These are phyloP conservation scores for Tribolium castaneum DNA, from an alignment of 1,140 invertebrate species.

Conservation along the genomic window DNA sequence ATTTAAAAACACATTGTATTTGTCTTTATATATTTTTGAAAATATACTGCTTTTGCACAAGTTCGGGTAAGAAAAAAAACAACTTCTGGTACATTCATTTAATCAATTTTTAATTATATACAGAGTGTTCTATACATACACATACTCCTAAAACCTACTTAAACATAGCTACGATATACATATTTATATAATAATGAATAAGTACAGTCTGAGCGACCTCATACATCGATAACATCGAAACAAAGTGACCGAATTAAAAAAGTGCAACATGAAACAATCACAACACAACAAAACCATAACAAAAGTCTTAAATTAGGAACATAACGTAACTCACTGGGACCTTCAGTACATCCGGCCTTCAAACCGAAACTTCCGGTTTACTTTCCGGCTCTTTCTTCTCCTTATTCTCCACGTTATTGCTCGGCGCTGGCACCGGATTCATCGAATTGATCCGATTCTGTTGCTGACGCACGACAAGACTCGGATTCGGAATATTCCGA, in stretches of 20 bases:
- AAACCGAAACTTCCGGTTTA: background rate
- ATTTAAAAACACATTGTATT: no score
- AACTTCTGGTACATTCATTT: conserved; percentile 7
- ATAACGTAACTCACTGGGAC: background rate
- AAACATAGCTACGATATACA: background rate
- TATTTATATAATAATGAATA: conserved; percentile 22
- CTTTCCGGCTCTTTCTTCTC: conserved; percentile 19
- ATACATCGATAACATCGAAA: conserved; percentile 16
- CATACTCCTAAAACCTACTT: background rate
- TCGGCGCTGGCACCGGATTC: background rate
- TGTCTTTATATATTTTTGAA: no score
- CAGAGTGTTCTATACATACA: conserved; percentile 9
- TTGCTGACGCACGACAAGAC: conserved; percentile 59
- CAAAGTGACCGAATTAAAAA: conserved; percentile 3
- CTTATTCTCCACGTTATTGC: conserved; percentile 31
- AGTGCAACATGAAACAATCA: conserved; percentile 18
- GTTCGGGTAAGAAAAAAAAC: no score
- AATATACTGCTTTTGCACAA: no score
- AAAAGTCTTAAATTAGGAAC: background rate
- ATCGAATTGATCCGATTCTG: conserved; percentile 55
- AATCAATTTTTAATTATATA: conserved; percentile 8
- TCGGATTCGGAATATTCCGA: conserved; percentile 63
- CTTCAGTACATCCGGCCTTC: no score
- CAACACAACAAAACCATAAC: conserved; percentile 11
- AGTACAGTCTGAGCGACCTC: background rate